Evolutionary conservation across 2,797 vertebrate genomes (phyloP).

Genomic region (Typhlichthys eigenmanni): DNA sequence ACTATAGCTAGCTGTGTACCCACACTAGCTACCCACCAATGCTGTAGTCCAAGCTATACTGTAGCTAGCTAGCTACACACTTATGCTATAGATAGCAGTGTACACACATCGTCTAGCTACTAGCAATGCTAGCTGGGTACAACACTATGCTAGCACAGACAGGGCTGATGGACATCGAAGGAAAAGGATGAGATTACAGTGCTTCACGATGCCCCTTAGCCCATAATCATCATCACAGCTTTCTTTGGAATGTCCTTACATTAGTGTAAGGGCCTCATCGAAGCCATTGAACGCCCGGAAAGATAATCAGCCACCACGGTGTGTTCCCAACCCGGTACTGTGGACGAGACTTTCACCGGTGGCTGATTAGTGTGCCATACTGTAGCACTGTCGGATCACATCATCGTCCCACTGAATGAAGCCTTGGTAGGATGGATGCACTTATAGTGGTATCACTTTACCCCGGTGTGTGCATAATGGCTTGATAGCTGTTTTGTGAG

Average conservation of each 20-base stretch:
- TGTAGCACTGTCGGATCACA: constrained; percentile 32
- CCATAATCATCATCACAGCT: constrained; percentile 45
- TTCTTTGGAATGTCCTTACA: constrained; percentile 19
- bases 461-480: constrained; percentile 50
- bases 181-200: constrained; percentile 41
- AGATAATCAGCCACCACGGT: background rate
- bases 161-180: constrained; percentile 21
- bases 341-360: constrained; percentile 25
- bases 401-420: constrained; percentile 60
- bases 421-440: constrained; percentile 55
- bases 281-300: no score
- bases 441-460: constrained; percentile 56
- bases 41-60: no score
- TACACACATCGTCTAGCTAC: no score
- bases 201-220: constrained; percentile 46
- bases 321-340: constrained; percentile 14
- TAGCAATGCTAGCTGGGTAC: no score
- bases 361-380: constrained; percentile 26
- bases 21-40: no score
- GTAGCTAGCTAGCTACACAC: no score
- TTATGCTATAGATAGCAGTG: no score
- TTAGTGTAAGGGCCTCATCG: constrained; percentile 38
- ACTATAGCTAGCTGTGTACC: no score
- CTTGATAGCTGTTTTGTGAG: constrained; percentile 41
- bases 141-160: constrained; percentile 15